phyloP scores from a whole-genome alignment of 2,888 invertebrate species.

The Gastrophysa polygoni region DNA sequence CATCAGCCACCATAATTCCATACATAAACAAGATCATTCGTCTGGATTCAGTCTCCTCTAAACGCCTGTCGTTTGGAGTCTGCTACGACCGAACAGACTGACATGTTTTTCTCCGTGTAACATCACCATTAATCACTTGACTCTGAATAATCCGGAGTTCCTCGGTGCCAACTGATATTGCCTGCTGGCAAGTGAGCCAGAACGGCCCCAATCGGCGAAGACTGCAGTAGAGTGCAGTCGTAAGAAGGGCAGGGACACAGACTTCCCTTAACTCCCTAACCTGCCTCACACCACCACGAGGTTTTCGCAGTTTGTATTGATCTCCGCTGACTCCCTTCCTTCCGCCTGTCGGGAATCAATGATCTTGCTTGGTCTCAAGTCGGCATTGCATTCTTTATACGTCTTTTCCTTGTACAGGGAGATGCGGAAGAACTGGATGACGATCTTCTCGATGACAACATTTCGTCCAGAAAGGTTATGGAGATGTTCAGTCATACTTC shows the following conservation, averaged over 20 bases:
- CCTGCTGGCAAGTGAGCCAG: constrained; percentile 36
- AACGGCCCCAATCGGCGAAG: constrained; percentile 48
- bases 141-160: constrained; percentile 28
- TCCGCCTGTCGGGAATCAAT: constrained; percentile 52
- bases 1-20: no score
- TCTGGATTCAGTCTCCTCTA: neutral
- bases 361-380: constrained; percentile 53
- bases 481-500: no score
- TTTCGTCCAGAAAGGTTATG: no score
- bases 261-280: constrained; percentile 51
- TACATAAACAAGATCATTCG: neutral
- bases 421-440: neutral
- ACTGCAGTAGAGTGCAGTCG: constrained; percentile 54
- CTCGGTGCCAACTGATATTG: constrained; percentile 27
- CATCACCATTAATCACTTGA: constrained; percentile 26
- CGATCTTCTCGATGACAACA: no score
- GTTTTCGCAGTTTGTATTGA: constrained; percentile 57
- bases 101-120: constrained; percentile 25
- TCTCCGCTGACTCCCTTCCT: constrained; percentile 54
- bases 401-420: constrained; percentile 2
- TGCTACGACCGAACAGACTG: constrained; percentile 1
- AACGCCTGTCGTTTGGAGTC: neutral
- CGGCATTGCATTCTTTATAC: constrained; percentile 45
- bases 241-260: constrained; percentile 44
- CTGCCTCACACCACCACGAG: constrained; percentile 56